Evolutionary conservation across 2,888 invertebrate genomes (phyloP), one percentile per base, ranked within the genome.

Genomic region (Embidobia sp.): DNA sequence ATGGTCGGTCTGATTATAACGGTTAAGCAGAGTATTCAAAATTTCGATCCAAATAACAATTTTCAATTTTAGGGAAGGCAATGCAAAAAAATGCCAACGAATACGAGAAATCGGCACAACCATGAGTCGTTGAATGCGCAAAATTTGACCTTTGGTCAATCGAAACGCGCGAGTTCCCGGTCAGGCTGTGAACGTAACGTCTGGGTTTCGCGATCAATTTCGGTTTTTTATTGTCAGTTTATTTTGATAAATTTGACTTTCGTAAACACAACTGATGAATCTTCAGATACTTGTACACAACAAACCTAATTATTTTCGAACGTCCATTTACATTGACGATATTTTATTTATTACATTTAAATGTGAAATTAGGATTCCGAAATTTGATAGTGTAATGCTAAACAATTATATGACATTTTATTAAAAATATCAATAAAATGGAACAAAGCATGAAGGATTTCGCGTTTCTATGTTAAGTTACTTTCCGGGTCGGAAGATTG

Each of bases 171-270:
- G 87, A 83, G 83, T 82, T 86, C 86, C 87, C 88, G 83, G 88
- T 85, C 88, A 88, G 89, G 89, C 89, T 89, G 89, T 89, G 89
- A 89, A 89, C 85, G 88, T 88, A 89, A 88, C 85, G 87, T 88
- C 88, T 85, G 89, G 80, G 88, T 84, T 82, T 87, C 86, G 85
- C 79, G 77, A 69, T 53, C 78, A 64, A 78, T 77, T 77, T 79
- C 70, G 72, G 63, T 78, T 74, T 79, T 64, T 66, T 66, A 33
- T 44, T 13, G 48, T 59, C 49, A 33, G 61, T 75, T 61, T 75
- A 46, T 78, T 74, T 33, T 74, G 40, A 63, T 72, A 72, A 67
- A 72, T 27, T 63, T 72, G 70, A 77, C 70, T 66, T 76, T 59
- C 10, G 13, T 33, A 46, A 48, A 44, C 55, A 53, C 64, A 64